Evolutionary conservation across 64 coral and sea anemone genomes (phyloP).

Genomic region (Catalaphyllia jardinei): DNA sequence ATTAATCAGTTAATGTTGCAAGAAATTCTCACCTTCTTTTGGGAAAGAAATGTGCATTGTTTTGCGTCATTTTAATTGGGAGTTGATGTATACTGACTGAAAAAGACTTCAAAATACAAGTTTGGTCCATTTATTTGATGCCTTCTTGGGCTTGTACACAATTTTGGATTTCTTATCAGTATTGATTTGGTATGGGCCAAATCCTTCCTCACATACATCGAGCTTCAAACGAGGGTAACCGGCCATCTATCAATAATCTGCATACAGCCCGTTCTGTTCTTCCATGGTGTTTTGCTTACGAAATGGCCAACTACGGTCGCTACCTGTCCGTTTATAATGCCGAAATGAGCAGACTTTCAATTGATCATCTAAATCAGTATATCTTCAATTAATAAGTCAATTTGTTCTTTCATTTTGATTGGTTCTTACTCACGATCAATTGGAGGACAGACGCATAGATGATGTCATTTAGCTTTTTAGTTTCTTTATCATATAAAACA

Average conservation of each 20-base stretch:
- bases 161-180: not conserved
- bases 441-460: too few relatives aligned
- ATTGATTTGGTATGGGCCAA: not conserved
- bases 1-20: too few relatives aligned
- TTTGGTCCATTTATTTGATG: too few relatives aligned
- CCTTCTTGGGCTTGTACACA: not conserved
- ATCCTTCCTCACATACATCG: not conserved
- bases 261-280: conserved; percentile 41
- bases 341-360: conserved; percentile 57
- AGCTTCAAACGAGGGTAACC: not conserved
- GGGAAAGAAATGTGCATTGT: too few relatives aligned
- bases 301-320: conserved; percentile 50
- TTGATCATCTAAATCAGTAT: conserved; percentile 68
- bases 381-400: conserved; percentile 22
- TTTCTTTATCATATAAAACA: too few relatives aligned
- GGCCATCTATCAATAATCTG: conserved; percentile 6
- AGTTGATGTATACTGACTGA: too few relatives aligned
- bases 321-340: conserved; percentile 74
- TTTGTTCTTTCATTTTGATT: too few relatives aligned
- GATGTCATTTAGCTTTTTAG: too few relatives aligned
- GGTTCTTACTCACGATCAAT: too few relatives aligned
- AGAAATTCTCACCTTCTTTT: too few relatives aligned
- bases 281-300: conserved; percentile 64
- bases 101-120: too few relatives aligned
- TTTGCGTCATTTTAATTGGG: too few relatives aligned